phyloP scores from a whole-genome alignment of 2,113 vertebrate genomes.

The Cyanistes caeruleus region DNA sequence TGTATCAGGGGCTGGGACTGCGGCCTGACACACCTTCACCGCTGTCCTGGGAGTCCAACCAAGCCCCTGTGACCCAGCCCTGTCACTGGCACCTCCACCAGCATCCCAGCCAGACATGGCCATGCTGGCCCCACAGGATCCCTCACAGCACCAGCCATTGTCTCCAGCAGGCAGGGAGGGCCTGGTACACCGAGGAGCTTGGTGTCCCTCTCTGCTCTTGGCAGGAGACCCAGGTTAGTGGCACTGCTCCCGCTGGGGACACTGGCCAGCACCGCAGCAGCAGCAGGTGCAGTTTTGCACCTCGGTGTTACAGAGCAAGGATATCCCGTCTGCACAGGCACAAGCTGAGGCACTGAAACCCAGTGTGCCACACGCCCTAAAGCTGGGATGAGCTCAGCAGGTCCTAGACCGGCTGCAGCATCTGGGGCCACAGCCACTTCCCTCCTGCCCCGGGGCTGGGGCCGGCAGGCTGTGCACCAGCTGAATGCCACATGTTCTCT shows the following conservation, averaged over 20 bases:
- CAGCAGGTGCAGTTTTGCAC: neutral
- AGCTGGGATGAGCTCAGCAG: neutral
- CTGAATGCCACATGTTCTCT: neutral
- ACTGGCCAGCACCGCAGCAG: neutral
- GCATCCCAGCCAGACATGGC: neutral
- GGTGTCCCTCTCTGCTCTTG: neutral
- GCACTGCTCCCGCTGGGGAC: accelerated
- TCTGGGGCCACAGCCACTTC: no score
- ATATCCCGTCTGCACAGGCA: neutral
- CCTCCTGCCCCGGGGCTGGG: neutral
- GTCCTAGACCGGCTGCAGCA: neutral
- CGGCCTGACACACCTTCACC: neutral
- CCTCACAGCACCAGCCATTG: accelerated
- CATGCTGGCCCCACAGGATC: accelerated
- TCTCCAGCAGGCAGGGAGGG: neutral
- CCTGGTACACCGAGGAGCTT: accelerated
- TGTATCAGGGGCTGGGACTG: no score
- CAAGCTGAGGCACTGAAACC: neutral
- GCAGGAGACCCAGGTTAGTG: neutral
- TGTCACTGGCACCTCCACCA: neutral
- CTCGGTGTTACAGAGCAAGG: neutral
- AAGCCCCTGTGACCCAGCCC: neutral
- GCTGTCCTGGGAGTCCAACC: neutral
- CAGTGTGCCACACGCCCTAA: accelerated
- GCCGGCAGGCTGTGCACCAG: neutral